These are phyloP conservation scores for Neopipo cinnamomea DNA, from an alignment of 2,113 vertebrate species.

Conservation along the genomic window DNA sequence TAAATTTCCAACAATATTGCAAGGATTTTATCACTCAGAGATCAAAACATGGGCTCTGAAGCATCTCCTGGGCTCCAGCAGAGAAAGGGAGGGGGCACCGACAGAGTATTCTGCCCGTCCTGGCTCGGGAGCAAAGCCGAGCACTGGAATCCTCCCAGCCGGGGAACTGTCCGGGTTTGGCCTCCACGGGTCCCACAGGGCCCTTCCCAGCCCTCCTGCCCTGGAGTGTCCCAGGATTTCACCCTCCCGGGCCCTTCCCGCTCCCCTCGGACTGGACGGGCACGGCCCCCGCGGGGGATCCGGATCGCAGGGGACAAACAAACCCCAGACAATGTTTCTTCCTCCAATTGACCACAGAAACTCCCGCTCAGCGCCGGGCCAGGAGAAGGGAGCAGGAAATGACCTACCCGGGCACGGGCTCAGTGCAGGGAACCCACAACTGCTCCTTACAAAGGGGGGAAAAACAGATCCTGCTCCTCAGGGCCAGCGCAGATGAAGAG, in stretches of 20 bases:
- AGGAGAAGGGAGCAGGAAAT: constrained; percentile 46
- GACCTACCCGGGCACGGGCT: not conserved
- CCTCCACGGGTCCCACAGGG: no score
- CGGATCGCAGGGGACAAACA: not conserved
- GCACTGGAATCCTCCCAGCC: no score
- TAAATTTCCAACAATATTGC: not conserved
- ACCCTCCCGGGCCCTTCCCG: accelerated
- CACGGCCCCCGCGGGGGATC: accelerated
- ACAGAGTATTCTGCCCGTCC: no score
- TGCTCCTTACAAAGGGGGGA: not conserved
- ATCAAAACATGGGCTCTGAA: accelerated
- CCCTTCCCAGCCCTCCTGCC: not conserved
- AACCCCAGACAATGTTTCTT: constrained; percentile 31
- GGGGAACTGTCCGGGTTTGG: no score
- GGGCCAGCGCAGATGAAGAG: not conserved
- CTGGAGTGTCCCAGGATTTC: accelerated
- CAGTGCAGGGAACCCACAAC: not conserved
- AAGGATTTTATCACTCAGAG: not conserved
- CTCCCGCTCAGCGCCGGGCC: not conserved
- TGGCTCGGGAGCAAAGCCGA: no score
- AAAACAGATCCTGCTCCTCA: not conserved
- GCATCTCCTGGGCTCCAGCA: not conserved
- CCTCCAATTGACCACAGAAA: not conserved
- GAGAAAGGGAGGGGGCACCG: not conserved
- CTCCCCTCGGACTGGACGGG: not conserved